Base-by-base conservation (phyloP, 2,113 vertebrate species). In the Tichodroma muraria region DNA sequence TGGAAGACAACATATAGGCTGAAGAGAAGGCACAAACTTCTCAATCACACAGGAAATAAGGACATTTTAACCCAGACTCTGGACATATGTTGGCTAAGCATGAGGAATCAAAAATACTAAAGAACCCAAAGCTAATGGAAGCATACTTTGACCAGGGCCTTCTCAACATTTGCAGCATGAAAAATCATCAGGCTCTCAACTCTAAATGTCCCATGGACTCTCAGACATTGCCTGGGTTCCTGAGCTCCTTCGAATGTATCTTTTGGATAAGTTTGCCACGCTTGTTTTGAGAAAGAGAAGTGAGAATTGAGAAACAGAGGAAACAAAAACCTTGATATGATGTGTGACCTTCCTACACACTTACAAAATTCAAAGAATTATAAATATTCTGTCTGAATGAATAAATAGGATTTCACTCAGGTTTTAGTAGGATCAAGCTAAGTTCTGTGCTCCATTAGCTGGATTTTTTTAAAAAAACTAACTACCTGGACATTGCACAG, bases 191-290 rank as follows among this genome's bases (percentile, higher is more conserved):
- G 78, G 18, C 18, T 81, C 38, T 89, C 31, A 70, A 42, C 28
- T 4, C 0, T 18, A 35, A 68, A 15, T 12, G 17, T 40, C 50
- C 30, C 20, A 17, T 2, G 0, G 33, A 35, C 35, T 42, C 63
- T 37, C 56, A 57, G 20, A 31, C 15, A 30, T 2, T 25, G 33
- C 45, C 33, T 60, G 28, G 7, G 24, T 28, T 73, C 20, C 40
- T 80, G 50, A 44, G 19, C 20, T 77, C 28, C 40, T 65, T 5
- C 44, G 28, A 81, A 61, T 22, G 2, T 10, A 19, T 69, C 13
- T 35, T 64, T 37, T 57, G 47, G 31, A 7, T 31, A 28, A 18
- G 18, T n/a, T 64, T 14, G 11, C 33, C 66, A 61, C 1, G 2
- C 8, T 28, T 27, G 11, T 49, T 93, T 65, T 16, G 42, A 80